Evolutionary conservation across 2,888 invertebrate genomes (phyloP), one percentile per base, ranked within the genome.

Genomic region (Creontiades dilutus): DNA sequence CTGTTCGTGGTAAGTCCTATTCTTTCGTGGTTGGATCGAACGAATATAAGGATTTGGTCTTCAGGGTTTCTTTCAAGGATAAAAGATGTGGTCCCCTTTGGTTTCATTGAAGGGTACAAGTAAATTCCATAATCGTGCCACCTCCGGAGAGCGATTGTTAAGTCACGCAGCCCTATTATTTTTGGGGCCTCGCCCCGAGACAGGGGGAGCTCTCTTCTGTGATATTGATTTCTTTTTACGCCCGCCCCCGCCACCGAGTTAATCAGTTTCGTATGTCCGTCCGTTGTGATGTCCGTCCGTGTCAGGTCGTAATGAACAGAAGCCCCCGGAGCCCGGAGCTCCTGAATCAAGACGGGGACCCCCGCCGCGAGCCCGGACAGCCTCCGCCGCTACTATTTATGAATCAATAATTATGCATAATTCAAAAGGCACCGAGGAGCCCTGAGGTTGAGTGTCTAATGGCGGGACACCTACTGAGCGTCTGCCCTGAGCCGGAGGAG

Each of bases 401-500:
- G 81, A 81, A 81, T 81, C 80, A 89, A 89, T 89, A 89, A 89
- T 81, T 89, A 89, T 89, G 89, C 81, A 89, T 89, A 89, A 89
- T 89, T 81, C 89, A 86, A 86, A 75, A 86, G 75, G 46, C 37
- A 57, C 68, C 11, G 75, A 47, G 86, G n/a, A 16, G 19, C 48
- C 0, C 23, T 16, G 68, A 37, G 48, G 86, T 37, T 57, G 86
- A 46, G 37, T 47, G 68, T 86, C 86, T 75, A 75, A 86, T 75
- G 86, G 68, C 75, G 86, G 37, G 86, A 86, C 86, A 86, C 86
- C 86, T 86, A 86, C 86, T 75, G 86, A 23, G 86, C 75, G 14
- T 47, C 19, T 52, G 52, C 23, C 82, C 52, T 82, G 82, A 82
- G 47, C 27, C 27, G 28, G 37, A 46, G 78, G 78, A 78, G 37